A percentile compares a stretch with the other conserved stretches of the same genome.
Evolutionary conservation across 2,888 invertebrate genomes (phyloP).

Genomic region (Synanthedon formicaeformis): DNA sequence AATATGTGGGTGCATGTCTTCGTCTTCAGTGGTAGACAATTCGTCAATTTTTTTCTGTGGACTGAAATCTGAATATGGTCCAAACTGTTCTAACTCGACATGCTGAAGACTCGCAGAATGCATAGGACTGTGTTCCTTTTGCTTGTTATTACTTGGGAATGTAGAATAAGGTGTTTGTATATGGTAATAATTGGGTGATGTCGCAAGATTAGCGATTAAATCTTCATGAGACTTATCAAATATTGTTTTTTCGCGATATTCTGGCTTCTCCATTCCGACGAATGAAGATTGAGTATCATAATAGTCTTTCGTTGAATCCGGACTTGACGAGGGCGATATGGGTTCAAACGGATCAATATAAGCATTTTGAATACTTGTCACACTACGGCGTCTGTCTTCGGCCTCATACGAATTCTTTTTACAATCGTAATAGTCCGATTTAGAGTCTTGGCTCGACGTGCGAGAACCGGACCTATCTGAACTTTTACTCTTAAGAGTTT

Average conservation of each 20-base stretch:
- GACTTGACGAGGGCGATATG: constrained; percentile 74
- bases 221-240: constrained; percentile 72
- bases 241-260: constrained; percentile 63
- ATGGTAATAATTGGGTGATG: constrained; percentile 63
- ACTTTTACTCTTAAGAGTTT: constrained; percentile 73
- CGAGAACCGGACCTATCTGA: constrained; percentile 72
- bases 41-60: constrained; percentile 53
- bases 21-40: constrained; percentile 65
- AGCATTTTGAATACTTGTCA: constrained; percentile 45
- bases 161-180: constrained; percentile 73
- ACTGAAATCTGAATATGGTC: constrained; percentile 43
- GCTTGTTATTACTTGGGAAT: constrained; percentile 71
- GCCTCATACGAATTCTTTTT: constrained; percentile 64
- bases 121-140: constrained; percentile 71
- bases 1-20: constrained; percentile 62
- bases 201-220: constrained; percentile 64
- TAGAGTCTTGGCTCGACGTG: constrained; percentile 79
- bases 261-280: constrained; percentile 53
- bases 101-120: constrained; percentile 78
- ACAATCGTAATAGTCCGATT: constrained; percentile 77
- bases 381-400: constrained; percentile 46
- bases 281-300: constrained; percentile 67
- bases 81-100: constrained; percentile 75
- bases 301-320: constrained; percentile 75
- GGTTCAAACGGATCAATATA: constrained; percentile 58